Conservation (phyloP, 2,797 vertebrate species). For the Alca torda region DNA sequence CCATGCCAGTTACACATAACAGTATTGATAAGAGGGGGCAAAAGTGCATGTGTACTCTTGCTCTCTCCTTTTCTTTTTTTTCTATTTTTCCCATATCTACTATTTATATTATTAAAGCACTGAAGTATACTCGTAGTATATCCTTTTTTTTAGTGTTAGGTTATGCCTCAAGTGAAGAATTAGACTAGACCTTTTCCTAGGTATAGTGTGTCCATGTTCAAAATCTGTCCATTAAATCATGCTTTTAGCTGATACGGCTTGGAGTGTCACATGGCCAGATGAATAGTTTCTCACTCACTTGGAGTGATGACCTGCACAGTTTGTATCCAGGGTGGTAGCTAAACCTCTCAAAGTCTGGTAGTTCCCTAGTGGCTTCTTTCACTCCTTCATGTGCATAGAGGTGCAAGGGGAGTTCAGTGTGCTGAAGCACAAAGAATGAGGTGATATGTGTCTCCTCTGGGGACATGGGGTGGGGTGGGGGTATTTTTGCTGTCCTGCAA, state of each 20-base stretch:
- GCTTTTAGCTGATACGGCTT: background rate
- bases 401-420: background rate
- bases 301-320: background rate
- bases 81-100: background rate
- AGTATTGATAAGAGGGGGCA: rapidly evolving
- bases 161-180: background rate
- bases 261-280: background rate
- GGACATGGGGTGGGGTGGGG: rapidly evolving
- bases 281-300: background rate
- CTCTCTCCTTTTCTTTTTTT: rapidly evolving
- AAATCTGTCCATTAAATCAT: background rate
- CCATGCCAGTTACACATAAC: background rate
- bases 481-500: background rate
- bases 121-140: background rate
- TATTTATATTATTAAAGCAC: background rate
- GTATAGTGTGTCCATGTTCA: background rate
- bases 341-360: background rate
- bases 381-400: background rate
- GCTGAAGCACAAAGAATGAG: background rate
- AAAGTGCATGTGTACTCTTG: rapidly evolving
- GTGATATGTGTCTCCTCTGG: background rate
- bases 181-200: background rate
- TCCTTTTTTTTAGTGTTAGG: background rate
- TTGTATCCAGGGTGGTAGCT: background rate
- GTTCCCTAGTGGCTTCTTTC: background rate